Conservation (phyloP, 2,888 invertebrate species). For the Tachina lurida region DNA sequence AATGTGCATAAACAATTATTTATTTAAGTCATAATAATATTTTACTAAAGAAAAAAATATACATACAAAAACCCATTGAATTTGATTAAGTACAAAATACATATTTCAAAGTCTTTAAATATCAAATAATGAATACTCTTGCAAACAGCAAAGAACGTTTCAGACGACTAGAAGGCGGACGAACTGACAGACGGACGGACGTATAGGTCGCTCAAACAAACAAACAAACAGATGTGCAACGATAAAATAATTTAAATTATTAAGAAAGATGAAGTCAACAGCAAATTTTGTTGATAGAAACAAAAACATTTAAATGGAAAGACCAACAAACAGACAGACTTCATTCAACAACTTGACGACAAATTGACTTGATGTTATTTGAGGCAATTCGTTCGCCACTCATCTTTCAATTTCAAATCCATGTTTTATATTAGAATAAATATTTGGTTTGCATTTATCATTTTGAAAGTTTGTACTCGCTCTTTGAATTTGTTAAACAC, state of each 20-base stretch:
- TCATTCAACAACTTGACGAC: conserved; percentile 28
- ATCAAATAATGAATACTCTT: conserved; percentile 25
- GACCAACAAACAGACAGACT: not conserved
- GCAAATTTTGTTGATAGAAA: conserved; percentile 39
- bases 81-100: conserved; percentile 42
- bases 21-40: conserved; percentile 47
- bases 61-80: conserved; percentile 34
- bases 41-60: conserved; percentile 22
- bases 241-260: conserved; percentile 51
- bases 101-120: conserved; percentile 49
- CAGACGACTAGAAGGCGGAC: not conserved
- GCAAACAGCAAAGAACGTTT: not conserved
- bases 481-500: not conserved
- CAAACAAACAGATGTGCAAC: conserved; percentile 2
- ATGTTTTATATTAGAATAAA: conserved; percentile 42
- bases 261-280: conserved; percentile 43
- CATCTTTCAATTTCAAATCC: conserved; percentile 26
- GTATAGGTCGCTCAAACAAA: not conserved
- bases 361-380: conserved; percentile 54
- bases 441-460: conserved; percentile 31
- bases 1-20: conserved; percentile 45
- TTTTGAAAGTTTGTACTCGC: not conserved
- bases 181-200: not conserved
- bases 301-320: not conserved
- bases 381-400: conserved; percentile 54